phyloP scores from a whole-genome alignment of 2,797 vertebrate species.

The Ctenosaura bakeri region DNA sequence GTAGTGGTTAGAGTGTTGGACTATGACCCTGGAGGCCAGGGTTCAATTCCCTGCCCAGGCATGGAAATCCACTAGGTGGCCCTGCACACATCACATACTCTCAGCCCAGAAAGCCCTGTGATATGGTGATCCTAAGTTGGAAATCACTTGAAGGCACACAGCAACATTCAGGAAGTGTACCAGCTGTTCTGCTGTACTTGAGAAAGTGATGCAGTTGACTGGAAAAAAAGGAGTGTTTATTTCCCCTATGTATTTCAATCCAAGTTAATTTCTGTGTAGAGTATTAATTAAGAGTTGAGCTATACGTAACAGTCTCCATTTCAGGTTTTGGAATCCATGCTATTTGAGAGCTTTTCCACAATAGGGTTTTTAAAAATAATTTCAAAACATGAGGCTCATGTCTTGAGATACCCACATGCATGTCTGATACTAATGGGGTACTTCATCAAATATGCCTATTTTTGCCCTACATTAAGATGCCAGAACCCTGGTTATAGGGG shows the following conservation, averaged over 20 bases:
- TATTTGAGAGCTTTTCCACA: background rate
- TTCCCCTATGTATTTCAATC: background rate
- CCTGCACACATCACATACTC: too few species aligned
- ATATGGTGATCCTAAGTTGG: too few species aligned
- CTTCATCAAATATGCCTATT: background rate
- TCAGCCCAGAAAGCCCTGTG: too few species aligned
- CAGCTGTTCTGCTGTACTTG: conserved; percentile 46
- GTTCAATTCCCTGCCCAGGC: too few species aligned
- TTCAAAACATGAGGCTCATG: background rate
- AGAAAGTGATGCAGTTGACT: background rate
- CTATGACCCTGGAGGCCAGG: too few species aligned
- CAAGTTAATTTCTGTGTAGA: background rate
- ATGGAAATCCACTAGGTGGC: too few species aligned
- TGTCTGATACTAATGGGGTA: background rate
- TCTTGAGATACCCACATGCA: background rate
- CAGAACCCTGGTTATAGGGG: background rate
- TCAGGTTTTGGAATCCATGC: conserved; percentile 9
- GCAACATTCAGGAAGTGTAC: background rate
- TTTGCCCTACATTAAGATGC: background rate
- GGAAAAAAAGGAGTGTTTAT: conserved; percentile 21
- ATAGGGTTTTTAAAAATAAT: background rate
- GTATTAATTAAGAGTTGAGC: accelerated
- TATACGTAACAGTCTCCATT: background rate
- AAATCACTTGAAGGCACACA: too few species aligned
- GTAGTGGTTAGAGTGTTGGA: too few species aligned